Conservation (phyloP, 2,113 vertebrate species). For the Polypterus bichir region DNA sequence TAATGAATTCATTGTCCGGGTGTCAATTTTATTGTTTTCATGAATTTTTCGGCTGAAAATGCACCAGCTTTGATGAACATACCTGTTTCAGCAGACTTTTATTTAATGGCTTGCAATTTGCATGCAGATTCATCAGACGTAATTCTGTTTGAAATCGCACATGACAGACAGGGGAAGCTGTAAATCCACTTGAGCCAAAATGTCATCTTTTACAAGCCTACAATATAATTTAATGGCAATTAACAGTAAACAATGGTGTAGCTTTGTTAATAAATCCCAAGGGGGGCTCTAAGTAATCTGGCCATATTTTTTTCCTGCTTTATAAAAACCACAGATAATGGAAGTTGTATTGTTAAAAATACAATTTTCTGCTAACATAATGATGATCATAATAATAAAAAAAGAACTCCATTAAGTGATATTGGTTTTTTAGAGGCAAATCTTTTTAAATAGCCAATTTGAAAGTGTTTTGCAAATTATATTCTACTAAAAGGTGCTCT, state of each 20-base stretch:
- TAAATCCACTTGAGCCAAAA: conserved; percentile 45
- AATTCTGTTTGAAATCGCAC: conserved; percentile 50
- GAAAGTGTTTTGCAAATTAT: background rate
- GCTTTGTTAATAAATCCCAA: conserved; percentile 25
- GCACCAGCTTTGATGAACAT: conserved; percentile 30
- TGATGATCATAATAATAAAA: no score
- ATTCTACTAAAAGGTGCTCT: background rate
- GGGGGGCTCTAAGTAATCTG: conserved; percentile 7
- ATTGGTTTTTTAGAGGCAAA: no score
- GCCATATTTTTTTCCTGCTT: background rate
- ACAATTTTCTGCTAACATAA: background rate
- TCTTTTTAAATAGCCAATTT: background rate
- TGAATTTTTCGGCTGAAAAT: conserved; percentile 39
- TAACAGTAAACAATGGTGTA: conserved; percentile 34
- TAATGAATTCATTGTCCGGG: conserved; percentile 41
- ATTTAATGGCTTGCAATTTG: conserved; percentile 48
- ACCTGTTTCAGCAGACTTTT: conserved; percentile 37
- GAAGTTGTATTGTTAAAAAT: background rate
- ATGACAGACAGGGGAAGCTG: conserved; percentile 35
- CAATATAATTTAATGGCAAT: conserved; percentile 39
- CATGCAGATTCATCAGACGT: conserved; percentile 49
- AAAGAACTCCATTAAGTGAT: no score
- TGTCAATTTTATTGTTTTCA: conserved; percentile 45
- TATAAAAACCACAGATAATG: background rate
- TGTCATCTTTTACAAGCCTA: conserved; percentile 29